Evolutionary conservation across 30 jellyfish, hydroid and myxozoan genomes (phyloP), one percentile per base, ranked within the genome.

Genomic region (Cassiopea andromeda): DNA sequence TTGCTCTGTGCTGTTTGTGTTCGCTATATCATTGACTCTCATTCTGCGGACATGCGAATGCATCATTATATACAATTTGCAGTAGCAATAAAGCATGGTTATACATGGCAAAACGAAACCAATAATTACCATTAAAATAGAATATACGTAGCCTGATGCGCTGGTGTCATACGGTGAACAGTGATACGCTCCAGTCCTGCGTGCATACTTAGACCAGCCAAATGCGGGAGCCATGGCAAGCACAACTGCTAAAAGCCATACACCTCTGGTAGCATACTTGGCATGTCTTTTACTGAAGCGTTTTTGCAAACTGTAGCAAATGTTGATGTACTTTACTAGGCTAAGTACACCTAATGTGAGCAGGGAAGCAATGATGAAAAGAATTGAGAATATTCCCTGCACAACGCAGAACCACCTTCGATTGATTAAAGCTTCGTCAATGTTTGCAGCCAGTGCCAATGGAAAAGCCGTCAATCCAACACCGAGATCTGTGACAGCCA

Each of bases 201-300:
- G 44, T 9, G 66, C 60, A 48, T 91, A 91, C 54, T 77, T 46
- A 82, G 94, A 82, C 97, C 97, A 91, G 16, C 97, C 97, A 10
- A 91, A n/a, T 1, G 84, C 79, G 1, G 97, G 97, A 54, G 91
- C 97, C 16, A 91, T 18, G 17, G 94, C 97, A 43, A 91, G 60
- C 9, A 67, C 69, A 10, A 66, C 46, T 16, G 97, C 76, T 9
- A 78, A 48, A 1, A 70, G 1, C 97, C 97, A 91, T 5, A 91
- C 60, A 10, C 85, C 82, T 2, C 38, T 61, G 58, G 84, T 83
- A n/a, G 78, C n/a, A 1, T 43, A 12, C 1, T 38, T 19, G 6
- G 88, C 82, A 9, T 58, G 46, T 76, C 57, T 38, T 46, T 59
- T 74, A 14, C 67, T 74, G 66, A 85, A 71, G 69, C 72, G 66